Evolutionary conservation across 2,113 vertebrate species (phyloP).

Genomic region (Xenus cinereus): DNA sequence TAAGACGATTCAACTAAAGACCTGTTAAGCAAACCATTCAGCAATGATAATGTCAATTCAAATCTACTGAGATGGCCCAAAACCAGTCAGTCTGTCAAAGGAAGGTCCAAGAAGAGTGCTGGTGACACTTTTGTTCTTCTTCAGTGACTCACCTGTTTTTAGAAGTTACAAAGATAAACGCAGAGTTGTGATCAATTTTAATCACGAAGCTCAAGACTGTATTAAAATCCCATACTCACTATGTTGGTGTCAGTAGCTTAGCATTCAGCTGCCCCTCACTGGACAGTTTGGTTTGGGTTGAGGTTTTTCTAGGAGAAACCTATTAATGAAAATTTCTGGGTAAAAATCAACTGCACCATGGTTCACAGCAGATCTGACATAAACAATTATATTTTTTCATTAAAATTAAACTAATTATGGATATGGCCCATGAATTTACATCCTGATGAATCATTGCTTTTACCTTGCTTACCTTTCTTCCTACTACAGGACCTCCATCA

Average conservation of each 20-base stretch:
- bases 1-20: background rate
- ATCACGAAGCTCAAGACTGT: rapidly evolving
- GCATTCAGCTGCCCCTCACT: background rate
- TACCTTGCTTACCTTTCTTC: background rate
- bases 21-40: background rate
- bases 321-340: background rate
- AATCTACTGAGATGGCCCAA: background rate
- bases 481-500: background rate
- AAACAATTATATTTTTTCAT: background rate
- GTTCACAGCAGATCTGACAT: background rate
- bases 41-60: background rate
- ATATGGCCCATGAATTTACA: background rate
- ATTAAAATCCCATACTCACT: background rate
- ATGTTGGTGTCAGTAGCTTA: background rate
- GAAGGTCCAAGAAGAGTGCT: background rate
- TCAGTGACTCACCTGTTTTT: background rate
- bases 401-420: background rate
- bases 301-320: background rate
- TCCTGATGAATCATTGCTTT: background rate
- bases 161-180: background rate
- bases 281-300: background rate
- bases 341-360: background rate
- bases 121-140: background rate
- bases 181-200: background rate
- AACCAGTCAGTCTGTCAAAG: background rate